These are phyloP conservation scores for Melopsittacus undulatus DNA, from an alignment of 2,797 vertebrate species.

Conservation along the genomic window DNA sequence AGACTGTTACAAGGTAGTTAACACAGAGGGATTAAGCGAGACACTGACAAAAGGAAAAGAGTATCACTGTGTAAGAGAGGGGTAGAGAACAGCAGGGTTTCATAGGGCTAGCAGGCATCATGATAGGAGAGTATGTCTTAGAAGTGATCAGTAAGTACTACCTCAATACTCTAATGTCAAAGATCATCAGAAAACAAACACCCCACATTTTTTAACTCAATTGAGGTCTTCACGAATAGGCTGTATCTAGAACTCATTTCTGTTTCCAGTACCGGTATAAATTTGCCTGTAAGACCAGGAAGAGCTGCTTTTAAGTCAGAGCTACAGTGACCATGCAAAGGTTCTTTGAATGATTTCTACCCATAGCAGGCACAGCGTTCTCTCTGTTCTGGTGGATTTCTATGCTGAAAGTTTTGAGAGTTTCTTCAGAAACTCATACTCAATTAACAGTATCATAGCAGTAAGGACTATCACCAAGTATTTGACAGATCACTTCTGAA, in stretches of 20 bases:
- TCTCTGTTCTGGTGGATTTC: neutral
- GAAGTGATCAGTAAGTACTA: neutral
- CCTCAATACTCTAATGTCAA: neutral
- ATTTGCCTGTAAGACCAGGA: neutral
- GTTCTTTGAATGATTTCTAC: neutral
- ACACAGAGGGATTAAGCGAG: neutral
- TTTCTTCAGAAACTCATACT: neutral
- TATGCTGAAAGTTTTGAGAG: neutral
- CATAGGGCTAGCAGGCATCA: neutral
- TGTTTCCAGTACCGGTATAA: neutral
- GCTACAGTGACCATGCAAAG: neutral
- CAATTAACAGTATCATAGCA: neutral
- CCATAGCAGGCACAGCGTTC: neutral
- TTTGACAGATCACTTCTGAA: neutral
- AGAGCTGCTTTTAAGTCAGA: neutral
- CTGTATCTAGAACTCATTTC: neutral
- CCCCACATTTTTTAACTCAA: neutral
- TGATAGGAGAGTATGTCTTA: neutral
- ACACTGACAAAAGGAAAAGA: neutral
- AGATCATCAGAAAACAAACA: neutral
- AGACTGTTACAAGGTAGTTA: neutral
- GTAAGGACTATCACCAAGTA: neutral
- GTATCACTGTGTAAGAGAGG: neutral
- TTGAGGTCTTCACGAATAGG: neutral
- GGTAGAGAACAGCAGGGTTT: neutral